Conservation (phyloP, 53 echinoderm and acorn worm species). For the Luidia sarsii region DNA sequence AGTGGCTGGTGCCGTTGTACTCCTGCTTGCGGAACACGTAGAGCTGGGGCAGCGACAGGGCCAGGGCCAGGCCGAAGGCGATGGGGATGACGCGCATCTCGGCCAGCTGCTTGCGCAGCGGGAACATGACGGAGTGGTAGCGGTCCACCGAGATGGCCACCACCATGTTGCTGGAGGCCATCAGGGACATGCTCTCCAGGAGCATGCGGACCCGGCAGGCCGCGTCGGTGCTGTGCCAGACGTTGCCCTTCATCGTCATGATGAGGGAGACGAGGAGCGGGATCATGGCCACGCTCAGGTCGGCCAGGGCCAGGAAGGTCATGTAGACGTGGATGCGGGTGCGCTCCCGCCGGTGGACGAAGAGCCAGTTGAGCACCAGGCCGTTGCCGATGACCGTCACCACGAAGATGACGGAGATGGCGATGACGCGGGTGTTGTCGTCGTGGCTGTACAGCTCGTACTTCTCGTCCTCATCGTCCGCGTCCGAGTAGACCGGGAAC, state of each 20-base stretch:
- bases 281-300: constrained; percentile 77
- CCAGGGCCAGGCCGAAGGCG: constrained; percentile 65
- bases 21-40: constrained; percentile 68
- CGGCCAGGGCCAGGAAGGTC: constrained; percentile 75
- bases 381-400: constrained; percentile 83
- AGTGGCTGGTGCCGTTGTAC: constrained; percentile 37
- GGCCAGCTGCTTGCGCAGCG: constrained; percentile 77
- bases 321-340: constrained; percentile 86
- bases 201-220: constrained; percentile 76
- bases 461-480: neutral
- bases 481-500: neutral
- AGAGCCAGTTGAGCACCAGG: constrained; percentile 76
- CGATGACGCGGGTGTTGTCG: constrained; percentile 57
- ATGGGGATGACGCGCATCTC: constrained; percentile 69
- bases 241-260: constrained; percentile 54
- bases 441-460: constrained; percentile 33
- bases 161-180: constrained; percentile 93
- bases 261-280: constrained; percentile 81
- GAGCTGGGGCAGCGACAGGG: constrained; percentile 85
- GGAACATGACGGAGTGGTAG: constrained; percentile 87
- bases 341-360: constrained; percentile 72
- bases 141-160: constrained; percentile 91
- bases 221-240: constrained; percentile 73
- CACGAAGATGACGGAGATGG: constrained; percentile 68
- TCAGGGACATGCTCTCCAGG: constrained; percentile 75